Evolutionary conservation across 2,113 vertebrate species (phyloP).

Genomic region (Xiphias gladius): DNA sequence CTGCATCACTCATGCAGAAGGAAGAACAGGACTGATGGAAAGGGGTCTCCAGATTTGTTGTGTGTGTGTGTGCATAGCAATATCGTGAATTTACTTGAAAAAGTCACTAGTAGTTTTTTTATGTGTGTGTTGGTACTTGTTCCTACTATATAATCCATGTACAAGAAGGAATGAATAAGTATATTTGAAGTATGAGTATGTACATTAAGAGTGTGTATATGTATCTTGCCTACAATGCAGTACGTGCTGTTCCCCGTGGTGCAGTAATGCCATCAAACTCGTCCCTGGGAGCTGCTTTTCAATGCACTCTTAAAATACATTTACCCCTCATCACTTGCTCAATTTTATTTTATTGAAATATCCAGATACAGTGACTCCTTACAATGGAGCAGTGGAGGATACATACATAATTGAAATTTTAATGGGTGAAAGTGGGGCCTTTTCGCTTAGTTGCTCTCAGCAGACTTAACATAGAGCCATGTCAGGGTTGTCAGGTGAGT

Average conservation of each 20-base stretch:
- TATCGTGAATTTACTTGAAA: conserved; percentile 18
- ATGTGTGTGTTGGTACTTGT: background rate
- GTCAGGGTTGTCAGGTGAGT: conserved; percentile 25
- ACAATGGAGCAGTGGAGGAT: conserved; percentile 22
- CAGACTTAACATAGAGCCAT: conserved; percentile 24
- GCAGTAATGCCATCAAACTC: conserved; percentile 44
- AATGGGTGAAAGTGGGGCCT: conserved; percentile 56
- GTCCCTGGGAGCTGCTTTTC: conserved; percentile 48
- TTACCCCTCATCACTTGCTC: conserved; percentile 15
- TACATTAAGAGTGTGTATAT: conserved; percentile 3
- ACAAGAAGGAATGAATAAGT: conserved; percentile 4
- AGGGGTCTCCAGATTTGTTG: conserved; percentile 21
- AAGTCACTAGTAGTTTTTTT: background rate
- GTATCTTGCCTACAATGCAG: conserved; percentile 17
- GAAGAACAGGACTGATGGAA: conserved; percentile 22
- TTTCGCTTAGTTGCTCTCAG: conserved; percentile 36
- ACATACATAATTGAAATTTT: conserved; percentile 68
- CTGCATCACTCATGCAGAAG: conserved; percentile 44
- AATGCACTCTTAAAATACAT: conserved; percentile 38
- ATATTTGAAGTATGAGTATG: conserved; percentile 5
- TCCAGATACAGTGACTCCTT: conserved; percentile 29
- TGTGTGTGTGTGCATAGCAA: background rate
- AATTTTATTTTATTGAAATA: conserved; percentile 52
- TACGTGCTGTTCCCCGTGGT: conserved; percentile 33
- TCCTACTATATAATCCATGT: conserved; percentile 3